Evolutionary conservation across 2,113 vertebrate genomes (phyloP).

Genomic region (Odontophorus gujanensis): DNA sequence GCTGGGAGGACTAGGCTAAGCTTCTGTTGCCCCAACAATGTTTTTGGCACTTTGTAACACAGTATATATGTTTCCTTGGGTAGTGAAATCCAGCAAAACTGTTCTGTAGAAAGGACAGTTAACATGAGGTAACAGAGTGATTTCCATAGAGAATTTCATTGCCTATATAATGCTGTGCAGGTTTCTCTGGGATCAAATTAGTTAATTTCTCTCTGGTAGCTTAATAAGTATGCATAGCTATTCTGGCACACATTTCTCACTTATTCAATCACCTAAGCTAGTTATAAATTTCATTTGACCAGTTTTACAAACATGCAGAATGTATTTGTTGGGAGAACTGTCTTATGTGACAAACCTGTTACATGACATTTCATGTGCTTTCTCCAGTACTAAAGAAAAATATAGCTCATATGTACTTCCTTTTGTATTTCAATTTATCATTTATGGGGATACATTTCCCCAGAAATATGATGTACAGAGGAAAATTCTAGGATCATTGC

Average conservation of each 20-base stretch:
- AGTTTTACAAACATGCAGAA: background rate
- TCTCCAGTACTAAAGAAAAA: background rate
- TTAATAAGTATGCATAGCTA: background rate
- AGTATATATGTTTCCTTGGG: background rate
- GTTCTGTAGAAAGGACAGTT: background rate
- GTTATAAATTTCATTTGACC: background rate
- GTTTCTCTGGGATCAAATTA: background rate
- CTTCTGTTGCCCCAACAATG: background rate
- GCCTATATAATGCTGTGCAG: background rate
- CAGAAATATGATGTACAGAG: background rate
- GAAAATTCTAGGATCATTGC: background rate
- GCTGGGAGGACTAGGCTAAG: background rate
- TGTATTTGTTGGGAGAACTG: background rate
- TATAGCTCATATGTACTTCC: background rate
- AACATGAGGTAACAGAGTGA: background rate
- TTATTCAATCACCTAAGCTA: background rate
- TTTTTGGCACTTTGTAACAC: background rate
- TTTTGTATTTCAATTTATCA: background rate
- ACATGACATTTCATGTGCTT: background rate
- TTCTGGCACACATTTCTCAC: background rate
- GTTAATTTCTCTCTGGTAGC: background rate
- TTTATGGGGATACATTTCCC: rapidly evolving
- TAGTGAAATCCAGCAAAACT: background rate
- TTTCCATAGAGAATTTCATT: background rate
- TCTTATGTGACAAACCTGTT: background rate